Conservation (phyloP, 2,888 invertebrate species). For the Eilema depressum region DNA sequence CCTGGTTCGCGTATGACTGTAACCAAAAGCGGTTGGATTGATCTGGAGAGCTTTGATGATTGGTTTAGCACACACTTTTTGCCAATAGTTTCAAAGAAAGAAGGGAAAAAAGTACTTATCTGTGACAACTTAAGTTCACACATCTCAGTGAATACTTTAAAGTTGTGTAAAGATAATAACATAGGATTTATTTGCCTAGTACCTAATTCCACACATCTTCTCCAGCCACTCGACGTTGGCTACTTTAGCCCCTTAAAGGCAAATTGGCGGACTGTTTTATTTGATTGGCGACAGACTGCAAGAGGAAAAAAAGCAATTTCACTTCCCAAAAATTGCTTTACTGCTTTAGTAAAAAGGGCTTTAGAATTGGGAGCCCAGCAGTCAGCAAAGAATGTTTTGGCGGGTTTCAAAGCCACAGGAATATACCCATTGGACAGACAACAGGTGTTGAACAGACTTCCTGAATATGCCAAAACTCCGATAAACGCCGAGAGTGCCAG, state of each 20-base stretch:
- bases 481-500: too few species aligned
- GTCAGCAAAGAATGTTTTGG: too few species aligned
- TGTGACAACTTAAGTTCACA: background rate
- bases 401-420: too few species aligned
- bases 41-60: slow-evolving; percentile 40
- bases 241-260: slow-evolving; percentile 23
- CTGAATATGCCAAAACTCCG: too few species aligned
- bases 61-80: slow-evolving; percentile 42
- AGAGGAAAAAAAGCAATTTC: background rate
- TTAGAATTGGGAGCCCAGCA: too few species aligned
- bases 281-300: background rate
- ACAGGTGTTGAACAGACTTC: too few species aligned
- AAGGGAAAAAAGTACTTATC: background rate
- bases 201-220: slow-evolving; percentile 31
- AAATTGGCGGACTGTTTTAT: slow-evolving; percentile 1
- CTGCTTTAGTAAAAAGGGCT: too few species aligned
- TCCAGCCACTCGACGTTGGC: slow-evolving; percentile 37
- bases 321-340: slow-evolving; percentile 19
- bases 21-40: slow-evolving; percentile 43
- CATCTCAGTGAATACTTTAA: background rate
- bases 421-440: too few species aligned
- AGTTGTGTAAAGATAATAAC: slow-evolving; percentile 30
- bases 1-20: slow-evolving; percentile 40
- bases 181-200: slow-evolving; percentile 29
- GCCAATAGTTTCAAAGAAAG: slow-evolving; percentile 16